A percentile compares a stretch with the other conserved stretches of the same genome.
phyloP scores from a whole-genome alignment of 2,113 vertebrate genomes.

The Periophthalmodon schlosseri region DNA sequence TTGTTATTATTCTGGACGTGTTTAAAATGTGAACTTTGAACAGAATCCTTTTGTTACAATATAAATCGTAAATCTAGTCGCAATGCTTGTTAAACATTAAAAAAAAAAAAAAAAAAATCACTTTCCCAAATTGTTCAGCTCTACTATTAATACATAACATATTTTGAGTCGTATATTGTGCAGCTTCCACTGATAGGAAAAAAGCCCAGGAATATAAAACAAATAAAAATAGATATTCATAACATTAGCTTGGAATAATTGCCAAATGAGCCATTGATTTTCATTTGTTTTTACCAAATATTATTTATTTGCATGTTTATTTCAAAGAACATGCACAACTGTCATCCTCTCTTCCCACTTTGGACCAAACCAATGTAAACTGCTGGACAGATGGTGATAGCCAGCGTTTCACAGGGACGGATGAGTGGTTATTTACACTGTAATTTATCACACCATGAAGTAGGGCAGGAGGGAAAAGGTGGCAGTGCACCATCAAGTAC shows the following conservation, averaged over 20 bases:
- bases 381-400: conserved; percentile 26
- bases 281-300: background rate
- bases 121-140: too few species aligned
- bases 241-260: background rate
- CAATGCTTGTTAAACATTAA: too few species aligned
- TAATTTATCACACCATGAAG: conserved; percentile 21
- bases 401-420: conserved; percentile 20
- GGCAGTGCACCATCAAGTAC: too few species aligned
- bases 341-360: background rate
- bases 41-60: too few species aligned
- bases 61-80: too few species aligned
- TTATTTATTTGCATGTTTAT: too few species aligned
- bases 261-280: background rate
- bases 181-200: background rate
- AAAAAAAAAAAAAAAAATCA: too few species aligned
- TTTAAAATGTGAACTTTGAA: too few species aligned
- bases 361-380: background rate
- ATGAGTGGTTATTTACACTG: conserved; percentile 18
- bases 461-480: conserved; percentile 8
- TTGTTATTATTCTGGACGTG: too few species aligned
- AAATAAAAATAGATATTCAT: background rate
- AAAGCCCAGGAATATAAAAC: background rate
- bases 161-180: background rate
- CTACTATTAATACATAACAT: too few species aligned
- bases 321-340: background rate